Conservation (phyloP, 2,797 vertebrate genomes). For the Lepus oiostolus region DNA sequence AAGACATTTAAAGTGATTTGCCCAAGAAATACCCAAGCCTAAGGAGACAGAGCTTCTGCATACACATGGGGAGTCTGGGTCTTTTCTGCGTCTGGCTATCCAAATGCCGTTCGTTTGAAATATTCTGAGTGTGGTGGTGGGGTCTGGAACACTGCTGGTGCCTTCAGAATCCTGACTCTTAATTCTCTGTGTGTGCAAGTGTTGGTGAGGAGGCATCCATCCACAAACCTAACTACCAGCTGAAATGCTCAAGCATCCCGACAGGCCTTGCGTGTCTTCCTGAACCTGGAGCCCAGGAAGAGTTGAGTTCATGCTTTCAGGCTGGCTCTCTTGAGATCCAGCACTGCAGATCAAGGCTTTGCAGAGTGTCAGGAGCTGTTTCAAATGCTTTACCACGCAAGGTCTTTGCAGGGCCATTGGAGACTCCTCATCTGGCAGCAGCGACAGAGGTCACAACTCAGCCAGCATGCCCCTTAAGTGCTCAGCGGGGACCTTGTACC, state of each 20-base stretch:
- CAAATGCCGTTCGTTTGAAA: slow-evolving; percentile 38
- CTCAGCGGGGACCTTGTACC: neutral
- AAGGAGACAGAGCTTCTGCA: slow-evolving; percentile 30
- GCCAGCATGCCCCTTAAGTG: neutral
- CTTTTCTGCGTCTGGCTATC: slow-evolving; percentile 39
- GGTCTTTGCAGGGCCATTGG: neutral
- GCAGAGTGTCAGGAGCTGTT: slow-evolving; percentile 19
- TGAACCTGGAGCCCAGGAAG: neutral
- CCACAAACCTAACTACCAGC: neutral
- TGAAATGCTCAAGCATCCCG: neutral
- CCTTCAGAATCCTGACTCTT: neutral
- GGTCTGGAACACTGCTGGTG: neutral
- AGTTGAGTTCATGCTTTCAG: neutral
- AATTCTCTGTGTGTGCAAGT: neutral
- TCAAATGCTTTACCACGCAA: neutral
- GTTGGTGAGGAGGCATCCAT: neutral
- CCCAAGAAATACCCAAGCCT: slow-evolving; percentile 48
- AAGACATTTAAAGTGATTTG: slow-evolving; percentile 34
- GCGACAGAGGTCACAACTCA: neutral
- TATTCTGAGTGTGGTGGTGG: neutral
- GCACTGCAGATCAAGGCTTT: slow-evolving; percentile 35
- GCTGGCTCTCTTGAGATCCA: slow-evolving; percentile 1
- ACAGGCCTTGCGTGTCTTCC: neutral
- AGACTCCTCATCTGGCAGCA: rapidly evolving
- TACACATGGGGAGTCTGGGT: neutral